Evolutionary conservation across 2,113 vertebrate genomes (phyloP).

Genomic region (Patagioenas fasciata): DNA sequence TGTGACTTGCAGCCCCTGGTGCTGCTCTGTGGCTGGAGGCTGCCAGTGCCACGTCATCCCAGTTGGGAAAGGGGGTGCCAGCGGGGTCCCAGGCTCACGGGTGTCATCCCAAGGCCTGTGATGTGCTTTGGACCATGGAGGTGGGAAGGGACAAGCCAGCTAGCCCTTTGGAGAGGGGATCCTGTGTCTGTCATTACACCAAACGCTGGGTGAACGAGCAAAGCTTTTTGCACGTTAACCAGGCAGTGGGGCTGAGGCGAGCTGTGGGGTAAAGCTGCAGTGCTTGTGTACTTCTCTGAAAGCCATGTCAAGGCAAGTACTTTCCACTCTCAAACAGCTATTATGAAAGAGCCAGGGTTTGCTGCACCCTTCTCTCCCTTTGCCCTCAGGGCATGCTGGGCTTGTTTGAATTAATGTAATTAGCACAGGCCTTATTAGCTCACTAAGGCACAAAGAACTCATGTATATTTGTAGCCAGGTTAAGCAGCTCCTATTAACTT

Average conservation of each 20-base stretch:
- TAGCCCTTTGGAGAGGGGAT: not conserved
- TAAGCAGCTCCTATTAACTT: conserved; percentile 56
- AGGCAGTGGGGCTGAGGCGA: not conserved
- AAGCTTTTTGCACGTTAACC: not conserved
- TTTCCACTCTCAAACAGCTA: not conserved
- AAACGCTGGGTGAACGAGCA: not conserved
- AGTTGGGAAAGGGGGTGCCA: not conserved
- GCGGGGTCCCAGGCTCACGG: not conserved
- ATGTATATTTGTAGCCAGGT: conserved; percentile 55
- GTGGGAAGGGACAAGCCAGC: not conserved
- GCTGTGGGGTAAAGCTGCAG: rapidly evolving
- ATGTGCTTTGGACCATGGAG: not conserved
- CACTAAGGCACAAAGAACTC: conserved; percentile 60
- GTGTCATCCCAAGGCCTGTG: not conserved
- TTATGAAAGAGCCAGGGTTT: not conserved
- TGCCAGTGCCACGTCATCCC: not conserved
- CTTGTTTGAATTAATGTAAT: conserved; percentile 70
- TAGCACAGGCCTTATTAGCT: conserved; percentile 66
- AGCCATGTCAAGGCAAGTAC: conserved; percentile 6
- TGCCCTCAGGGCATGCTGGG: conserved; percentile 33
- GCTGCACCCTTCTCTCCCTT: not conserved
- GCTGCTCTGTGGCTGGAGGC: not conserved
- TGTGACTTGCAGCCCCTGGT: not conserved
- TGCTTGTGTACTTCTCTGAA: not conserved
- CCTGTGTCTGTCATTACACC: rapidly evolving